These are phyloP conservation scores for Microplitis manilae DNA, from an alignment of 2,888 invertebrate species.

Conservation along the genomic window DNA sequence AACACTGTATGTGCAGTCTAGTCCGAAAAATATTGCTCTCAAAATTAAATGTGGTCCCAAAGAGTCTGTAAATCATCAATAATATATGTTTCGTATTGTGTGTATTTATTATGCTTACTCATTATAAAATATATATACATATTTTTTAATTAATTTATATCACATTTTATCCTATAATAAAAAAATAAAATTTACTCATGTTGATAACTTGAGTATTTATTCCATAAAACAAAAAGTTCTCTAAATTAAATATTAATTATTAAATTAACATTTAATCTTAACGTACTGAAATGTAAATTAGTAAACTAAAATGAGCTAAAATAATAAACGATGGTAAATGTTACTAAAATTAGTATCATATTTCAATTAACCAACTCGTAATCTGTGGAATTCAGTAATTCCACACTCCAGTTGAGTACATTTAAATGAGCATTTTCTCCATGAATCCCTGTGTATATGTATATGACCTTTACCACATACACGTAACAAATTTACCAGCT, in stretches of 20 bases:
- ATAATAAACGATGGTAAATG: neutral
- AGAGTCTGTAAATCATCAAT: neutral
- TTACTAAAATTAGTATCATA: conserved; percentile 1
- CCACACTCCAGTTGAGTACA: neutral
- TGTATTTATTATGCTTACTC: too few species aligned
- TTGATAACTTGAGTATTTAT: too few species aligned
- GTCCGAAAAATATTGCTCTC: conserved; percentile 11
- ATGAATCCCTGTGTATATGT: neutral
- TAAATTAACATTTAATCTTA: neutral
- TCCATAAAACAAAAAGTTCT: neutral
- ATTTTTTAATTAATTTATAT: too few species aligned
- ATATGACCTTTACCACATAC: conserved; percentile 3
- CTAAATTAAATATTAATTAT: neutral
- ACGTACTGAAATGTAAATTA: neutral
- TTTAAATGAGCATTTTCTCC: neutral
- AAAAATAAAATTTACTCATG: too few species aligned
- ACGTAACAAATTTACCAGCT: conserved; percentile 14
- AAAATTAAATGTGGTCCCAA: neutral
- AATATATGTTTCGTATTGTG: neutral
- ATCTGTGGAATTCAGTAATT: conserved; percentile 2
- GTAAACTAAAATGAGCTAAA: neutral
- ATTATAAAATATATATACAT: too few species aligned
- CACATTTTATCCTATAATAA: too few species aligned
- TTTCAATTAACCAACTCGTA: conserved; percentile 2
- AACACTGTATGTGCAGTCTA: conserved; percentile 19